Base-by-base conservation (phyloP, 2,888 invertebrate genomes). In the Octodonta nipae region DNA sequence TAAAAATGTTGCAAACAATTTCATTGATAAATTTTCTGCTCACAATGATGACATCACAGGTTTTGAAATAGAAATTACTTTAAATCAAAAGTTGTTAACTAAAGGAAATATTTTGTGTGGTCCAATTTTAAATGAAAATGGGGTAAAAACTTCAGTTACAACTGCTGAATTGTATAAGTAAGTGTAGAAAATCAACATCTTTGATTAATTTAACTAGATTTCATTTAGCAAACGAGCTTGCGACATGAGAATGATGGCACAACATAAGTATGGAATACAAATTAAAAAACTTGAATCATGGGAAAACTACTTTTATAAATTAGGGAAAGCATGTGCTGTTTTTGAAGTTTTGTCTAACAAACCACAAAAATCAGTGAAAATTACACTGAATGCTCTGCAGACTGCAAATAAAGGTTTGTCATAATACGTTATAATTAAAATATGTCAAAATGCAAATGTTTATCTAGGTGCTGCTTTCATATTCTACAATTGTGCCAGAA, bases 401-500 rank as follows among this genome's bases (percentile, higher is more conserved):
- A 40, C 42, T 15, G 38, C 46, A 4, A 48, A 51, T 37, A 54
- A 51, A 47, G 22, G 22, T 4, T n/a, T n/a, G n/a, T n/a, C n/a
- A n/a, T n/a, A n/a, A n/a, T n/a, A n/a, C n/a, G n/a, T n/a, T n/a
- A n/a, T n/a, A n/a, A n/a, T n/a, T n/a, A n/a, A n/a, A n/a, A n/a
- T n/a, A n/a, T n/a, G n/a, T n/a, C n/a, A n/a, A n/a, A n/a, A n/a
- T n/a, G n/a, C n/a, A n/a, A n/a, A n/a, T n/a, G n/a, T 26, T 35
- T 34, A 40, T 45, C 28, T 42, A 81, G 81, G 79, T 31, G 76
- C 78, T 17, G 65, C 77, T 14, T 85, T 84, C 56, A 69, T 84
- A 35, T 61, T 85, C 15, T 85, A 86, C 56, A 86, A 86, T 52
- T 75, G 75, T 52, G 82, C 80, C 0, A 70, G 85, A 41, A 53